Base-by-base conservation (phyloP, 92 coral and sea anemone species). In the Blastomussa wellsi region DNA sequence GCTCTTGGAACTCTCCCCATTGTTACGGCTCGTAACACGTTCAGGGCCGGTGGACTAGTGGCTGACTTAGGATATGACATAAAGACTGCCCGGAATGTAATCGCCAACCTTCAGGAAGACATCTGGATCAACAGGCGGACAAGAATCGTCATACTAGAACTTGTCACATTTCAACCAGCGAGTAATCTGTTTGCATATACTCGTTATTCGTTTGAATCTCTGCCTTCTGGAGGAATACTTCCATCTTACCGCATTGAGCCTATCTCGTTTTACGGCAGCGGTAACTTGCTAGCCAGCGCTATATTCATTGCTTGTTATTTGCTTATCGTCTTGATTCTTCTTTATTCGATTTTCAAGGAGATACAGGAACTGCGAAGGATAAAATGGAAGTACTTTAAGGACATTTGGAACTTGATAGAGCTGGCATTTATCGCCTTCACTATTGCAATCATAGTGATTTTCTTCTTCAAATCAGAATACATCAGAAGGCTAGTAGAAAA, bases 391-490 rank as follows among this genome's bases (percentile, higher is more conserved):
- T 95, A 94, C 90, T 88, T 95, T 70, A 89, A 88, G 68, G 92
- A 95, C 70, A 35, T 80, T 5, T 95, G 98, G 98, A 95, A 92
- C 85, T 64, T 90, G 28, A 53, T 89, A 24, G 94, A 94, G 53
- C 16, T 90, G 38, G 26, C 88, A 26, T 90, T 95, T 20, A 86
- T 90, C 48, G 85, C 65, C 69, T 82, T 86, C 41, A 84, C 98
- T 0, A 77, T 95, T 42, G 76, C 85, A 4, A 81, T 91, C 36
- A 88, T 93, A 20, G 89, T 79, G 1, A 78, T 94, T 15, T 89
- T 84, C 72, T 87, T 94, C 62, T 59, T 90, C 81, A 92, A 92
- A 67, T 74, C 91, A 68, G 82, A 87, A 29, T 91, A 91, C 64
- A 93, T 91, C 2, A 78, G 87, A 57, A 71, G 65, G 8, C 83